Evolutionary conservation across 2,797 vertebrate genomes (phyloP), one percentile per base, ranked within the genome.

Genomic region (Acanthornis magna): DNA sequence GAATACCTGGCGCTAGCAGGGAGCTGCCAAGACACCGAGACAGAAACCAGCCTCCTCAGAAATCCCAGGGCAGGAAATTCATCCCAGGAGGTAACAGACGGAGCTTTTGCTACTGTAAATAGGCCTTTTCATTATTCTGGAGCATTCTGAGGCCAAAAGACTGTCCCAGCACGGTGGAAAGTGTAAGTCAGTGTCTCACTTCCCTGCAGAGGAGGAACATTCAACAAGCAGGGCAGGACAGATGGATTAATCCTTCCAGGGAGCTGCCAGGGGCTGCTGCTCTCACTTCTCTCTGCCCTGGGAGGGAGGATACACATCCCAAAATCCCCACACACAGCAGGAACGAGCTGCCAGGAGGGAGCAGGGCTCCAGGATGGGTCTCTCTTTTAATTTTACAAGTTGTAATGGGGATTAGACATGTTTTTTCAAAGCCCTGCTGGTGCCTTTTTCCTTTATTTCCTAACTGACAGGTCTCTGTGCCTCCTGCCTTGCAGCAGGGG

Each of bases 51-150:
- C 16, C 66, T 94, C 51, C 95, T 91, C 89, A 38, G 80, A 94
- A 90, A 84, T 48, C 58, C 92, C 91, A 81, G 82, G 47, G 73
- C 55, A 91, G 71, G 92, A 96, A 96, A 96, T 96, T 91, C 86
- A 54, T 95, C 97, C 96, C 96, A 93, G 96, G 96, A 97, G 94
- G 83, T 36, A 77, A 73, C 86, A 89, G 95, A 57, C 76, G 26
- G 86, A 94, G 80, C 63, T 80, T 68, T 84, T 17, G 93, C 96
- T 97, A 86, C 97, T 88, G 96, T 91, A 93, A 96, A 97, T 87
- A 96, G 95, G 95, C 81, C 92, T 96, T 96, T 96, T 97, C 94
- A 93, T 97, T 95, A 94, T 96, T 95, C 89, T 89, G 91, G 91
- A 92, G 95, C 45, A 27, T 80, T 75, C 71, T 74, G 67, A 91